Base-by-base conservation (phyloP, 2,888 invertebrate species). In the Hypena proboscidalis region DNA sequence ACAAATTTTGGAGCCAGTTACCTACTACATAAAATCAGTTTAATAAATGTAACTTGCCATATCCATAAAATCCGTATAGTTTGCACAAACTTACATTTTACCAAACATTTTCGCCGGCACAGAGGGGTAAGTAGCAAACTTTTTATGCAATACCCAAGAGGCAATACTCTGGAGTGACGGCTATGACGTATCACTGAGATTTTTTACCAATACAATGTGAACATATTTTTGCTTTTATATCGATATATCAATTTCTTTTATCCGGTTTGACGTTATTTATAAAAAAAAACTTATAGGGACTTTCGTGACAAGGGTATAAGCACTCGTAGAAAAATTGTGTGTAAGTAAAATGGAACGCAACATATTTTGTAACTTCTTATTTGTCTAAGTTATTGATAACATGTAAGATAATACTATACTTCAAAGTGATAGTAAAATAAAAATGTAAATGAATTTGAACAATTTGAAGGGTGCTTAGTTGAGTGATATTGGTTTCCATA, bases 141-240 rank as follows among this genome's bases (percentile, higher is more conserved):
- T 86, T 83, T 83, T 80, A 77, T 78, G 75, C 74, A 80, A 83
- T 80, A 71, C 88, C 85, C 89, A 50, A 64, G 89, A 78, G 89
- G 80, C 81, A 63, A 70, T 71, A 70, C 67, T 61, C 55, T 64
- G 70, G 79, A 79, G 70, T 87, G 89, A 87, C 88, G 77, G 81
- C 88, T 90, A 90, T 90, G 90, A 90, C 87, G 89, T 88, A 90
- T 90, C 81, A 77, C 80, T 77, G 70, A 79, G 77, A 81, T 84
- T 87, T 89, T 84, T 89, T 86, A 83, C 76, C 78, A 83, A 82
- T 76, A 83, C 71, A 71, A 67, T 68, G 70, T 49, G 78, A 85
- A 90, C 90, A 90, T 87, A 89, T 86, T 87, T 90, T 90, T 90
- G 89, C 90, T 90, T 87, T 90, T 90, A 90, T 83, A 74, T 84